Percentiles rank a stretch among this genome's conserved stretches.
Conservation (phyloP, 2,797 vertebrate species). For the Podarcis lilfordi region DNA sequence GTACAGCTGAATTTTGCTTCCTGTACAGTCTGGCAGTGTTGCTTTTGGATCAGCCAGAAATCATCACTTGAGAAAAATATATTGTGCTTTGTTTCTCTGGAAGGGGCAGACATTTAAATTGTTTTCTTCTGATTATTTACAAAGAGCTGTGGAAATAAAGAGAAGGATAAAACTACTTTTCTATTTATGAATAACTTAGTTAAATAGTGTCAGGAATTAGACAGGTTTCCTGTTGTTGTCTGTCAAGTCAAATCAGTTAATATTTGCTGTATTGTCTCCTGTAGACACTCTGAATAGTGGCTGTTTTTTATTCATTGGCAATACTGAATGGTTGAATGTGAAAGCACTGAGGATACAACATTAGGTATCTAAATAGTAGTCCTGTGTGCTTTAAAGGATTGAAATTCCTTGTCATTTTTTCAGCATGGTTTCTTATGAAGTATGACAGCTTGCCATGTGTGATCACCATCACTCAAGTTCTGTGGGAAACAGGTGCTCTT, state of each 20-base stretch:
- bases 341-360: slow-evolving; percentile 62
- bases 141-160: background rate
- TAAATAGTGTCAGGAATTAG: fast-evolving
- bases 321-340: slow-evolving; percentile 49
- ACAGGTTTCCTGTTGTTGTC: background rate
- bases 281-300: slow-evolving; percentile 18
- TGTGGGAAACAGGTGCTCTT: slow-evolving; percentile 41
- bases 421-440: slow-evolving; percentile 78
- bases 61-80: background rate
- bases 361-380: slow-evolving; percentile 70
- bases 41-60: background rate
- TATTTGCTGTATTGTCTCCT: background rate
- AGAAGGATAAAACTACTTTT: background rate
- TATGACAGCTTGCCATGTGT: slow-evolving; percentile 87
- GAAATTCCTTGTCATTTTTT: slow-evolving; percentile 84
- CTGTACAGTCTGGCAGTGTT: background rate
- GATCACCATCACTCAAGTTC: slow-evolving; percentile 75
- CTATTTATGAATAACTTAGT: background rate
- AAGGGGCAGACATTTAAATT: background rate
- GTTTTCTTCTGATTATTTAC: background rate
- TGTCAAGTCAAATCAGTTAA: background rate
- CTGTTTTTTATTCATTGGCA: slow-evolving; percentile 36
- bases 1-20: background rate
- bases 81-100: background rate
- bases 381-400: slow-evolving; percentile 59